These are phyloP conservation scores for Limosa lapponica DNA, from an alignment of 2,797 vertebrate genomes.

Conservation along the genomic window DNA sequence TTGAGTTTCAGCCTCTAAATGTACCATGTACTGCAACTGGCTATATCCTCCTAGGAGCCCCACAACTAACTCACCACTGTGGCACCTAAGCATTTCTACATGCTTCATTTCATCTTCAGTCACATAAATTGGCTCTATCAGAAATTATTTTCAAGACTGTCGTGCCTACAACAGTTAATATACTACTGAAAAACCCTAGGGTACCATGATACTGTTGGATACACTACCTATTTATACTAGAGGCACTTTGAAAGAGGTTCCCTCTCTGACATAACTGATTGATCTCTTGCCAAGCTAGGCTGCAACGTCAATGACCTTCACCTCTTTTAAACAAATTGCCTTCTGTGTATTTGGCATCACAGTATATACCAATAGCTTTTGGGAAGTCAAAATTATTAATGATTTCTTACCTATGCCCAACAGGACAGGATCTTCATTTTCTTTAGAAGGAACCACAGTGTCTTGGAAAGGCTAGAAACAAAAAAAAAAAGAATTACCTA, in stretches of 20 bases:
- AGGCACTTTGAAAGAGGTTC: neutral
- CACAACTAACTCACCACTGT: neutral
- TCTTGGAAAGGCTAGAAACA: slow-evolving; percentile 26
- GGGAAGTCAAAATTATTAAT: neutral
- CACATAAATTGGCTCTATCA: neutral
- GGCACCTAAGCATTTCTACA: neutral
- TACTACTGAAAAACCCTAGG: neutral
- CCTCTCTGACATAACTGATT: neutral
- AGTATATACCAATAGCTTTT: neutral
- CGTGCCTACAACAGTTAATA: neutral
- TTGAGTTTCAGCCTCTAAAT: neutral
- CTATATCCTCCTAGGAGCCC: neutral
- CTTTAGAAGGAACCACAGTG: neutral
- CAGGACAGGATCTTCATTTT: neutral
- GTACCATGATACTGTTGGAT: neutral
- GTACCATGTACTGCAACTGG: neutral
- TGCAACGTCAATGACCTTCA: neutral
- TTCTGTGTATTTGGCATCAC: neutral
- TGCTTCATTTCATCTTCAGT: neutral
- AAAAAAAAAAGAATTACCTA: slow-evolving; percentile 31
- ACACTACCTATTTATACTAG: neutral
- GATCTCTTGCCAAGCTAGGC: neutral
- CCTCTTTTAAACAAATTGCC: neutral
- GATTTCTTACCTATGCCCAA: slow-evolving; percentile 50
- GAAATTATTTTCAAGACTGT: neutral